Evolutionary conservation across 1,140 invertebrate genomes (phyloP).

Genomic region (Piezodorus guildinii): DNA sequence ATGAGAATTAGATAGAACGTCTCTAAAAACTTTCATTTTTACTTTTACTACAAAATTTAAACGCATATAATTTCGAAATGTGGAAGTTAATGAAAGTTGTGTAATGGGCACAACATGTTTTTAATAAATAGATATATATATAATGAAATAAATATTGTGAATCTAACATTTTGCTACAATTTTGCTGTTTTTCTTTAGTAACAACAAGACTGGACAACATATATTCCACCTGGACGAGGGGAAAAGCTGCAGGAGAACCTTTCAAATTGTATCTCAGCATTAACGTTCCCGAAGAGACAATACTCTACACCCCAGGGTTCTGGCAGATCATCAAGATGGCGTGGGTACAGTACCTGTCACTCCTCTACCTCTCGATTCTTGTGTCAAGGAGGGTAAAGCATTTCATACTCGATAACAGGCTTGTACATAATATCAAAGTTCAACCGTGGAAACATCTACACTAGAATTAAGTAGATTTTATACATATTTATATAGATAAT

Average conservation of each 20-base stretch:
- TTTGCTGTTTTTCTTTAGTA: conserved; percentile 12
- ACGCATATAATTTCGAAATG: too few relatives aligned
- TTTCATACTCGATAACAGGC: conserved; percentile 19
- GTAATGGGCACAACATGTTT: too few relatives aligned
- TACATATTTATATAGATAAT: too few relatives aligned
- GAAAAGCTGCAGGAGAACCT: conserved; percentile 14
- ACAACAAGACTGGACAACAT: conserved; percentile 20
- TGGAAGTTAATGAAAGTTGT: too few relatives aligned
- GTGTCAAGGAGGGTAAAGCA: conserved; percentile 12
- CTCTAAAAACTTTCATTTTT: too few relatives aligned
- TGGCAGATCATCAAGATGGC: conserved; percentile 17
- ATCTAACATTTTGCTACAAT: too few relatives aligned
- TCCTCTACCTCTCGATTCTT: not conserved
- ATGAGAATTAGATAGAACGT: too few relatives aligned
- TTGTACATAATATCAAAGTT: conserved; percentile 17
- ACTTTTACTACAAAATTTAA: too few relatives aligned
- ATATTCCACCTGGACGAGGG: conserved; percentile 19
- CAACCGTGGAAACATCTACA: conserved; percentile 17
- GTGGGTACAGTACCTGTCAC: conserved; percentile 12
- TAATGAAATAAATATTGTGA: too few relatives aligned
- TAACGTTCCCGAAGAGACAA: conserved; percentile 16
- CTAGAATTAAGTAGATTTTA: not conserved
- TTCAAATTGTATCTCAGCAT: conserved; percentile 10
- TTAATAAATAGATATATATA: too few relatives aligned
- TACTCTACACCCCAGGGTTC: conserved; percentile 10